These are phyloP conservation scores for Schizopygopsis malacanthus DNA, from an alignment of 2,797 vertebrate species.

Conservation along the genomic window DNA sequence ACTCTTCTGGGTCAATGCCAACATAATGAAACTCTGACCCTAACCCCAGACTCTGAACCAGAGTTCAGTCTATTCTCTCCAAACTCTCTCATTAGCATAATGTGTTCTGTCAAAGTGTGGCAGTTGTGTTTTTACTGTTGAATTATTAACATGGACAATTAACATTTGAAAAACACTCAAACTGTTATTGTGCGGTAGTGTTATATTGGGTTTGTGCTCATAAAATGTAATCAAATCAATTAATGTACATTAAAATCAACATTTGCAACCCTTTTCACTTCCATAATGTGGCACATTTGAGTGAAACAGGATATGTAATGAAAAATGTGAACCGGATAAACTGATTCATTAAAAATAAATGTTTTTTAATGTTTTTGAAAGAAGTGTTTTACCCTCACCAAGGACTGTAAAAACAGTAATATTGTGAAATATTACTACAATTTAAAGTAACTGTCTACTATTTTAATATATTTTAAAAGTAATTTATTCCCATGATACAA, in stretches of 20 bases:
- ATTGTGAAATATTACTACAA: no score
- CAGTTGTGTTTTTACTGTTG: background rate
- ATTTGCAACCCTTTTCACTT: constrained; percentile 18
- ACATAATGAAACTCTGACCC: background rate
- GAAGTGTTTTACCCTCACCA: background rate
- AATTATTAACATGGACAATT: constrained; percentile 17
- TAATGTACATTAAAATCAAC: background rate
- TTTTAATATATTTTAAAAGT: background rate
- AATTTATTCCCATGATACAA: background rate
- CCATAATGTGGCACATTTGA: background rate
- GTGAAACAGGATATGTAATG: background rate
- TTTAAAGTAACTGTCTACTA: background rate
- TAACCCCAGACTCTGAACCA: background rate
- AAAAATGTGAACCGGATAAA: background rate
- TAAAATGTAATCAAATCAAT: background rate
- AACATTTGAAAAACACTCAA: constrained; percentile 12
- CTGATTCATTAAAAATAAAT: background rate
- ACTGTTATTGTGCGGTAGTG: background rate
- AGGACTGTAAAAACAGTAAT: background rate
- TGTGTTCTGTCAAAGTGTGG: background rate
- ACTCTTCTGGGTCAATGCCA: background rate
- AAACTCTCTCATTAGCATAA: constrained; percentile 17
- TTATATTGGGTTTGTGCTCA: background rate
- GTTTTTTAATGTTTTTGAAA: background rate
- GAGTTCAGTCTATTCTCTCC: background rate